A percentile compares a stretch with the other conserved stretches of the same genome.
These are phyloP conservation scores for Epinephelus cyanopodus DNA, from an alignment of 2,113 vertebrate genomes.

Conservation along the genomic window DNA sequence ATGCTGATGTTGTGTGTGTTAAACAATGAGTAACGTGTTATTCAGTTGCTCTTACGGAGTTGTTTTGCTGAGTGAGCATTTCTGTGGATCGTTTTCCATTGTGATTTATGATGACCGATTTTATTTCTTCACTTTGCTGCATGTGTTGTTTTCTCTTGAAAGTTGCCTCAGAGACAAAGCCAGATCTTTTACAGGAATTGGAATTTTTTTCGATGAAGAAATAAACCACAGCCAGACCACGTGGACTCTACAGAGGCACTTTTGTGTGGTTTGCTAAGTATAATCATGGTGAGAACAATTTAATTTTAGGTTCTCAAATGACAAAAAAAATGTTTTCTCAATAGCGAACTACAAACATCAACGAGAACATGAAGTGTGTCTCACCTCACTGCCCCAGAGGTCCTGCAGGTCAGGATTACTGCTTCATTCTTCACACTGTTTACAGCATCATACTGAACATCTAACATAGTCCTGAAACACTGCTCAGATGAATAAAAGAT, in stretches of 20 bases:
- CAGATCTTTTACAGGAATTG: background rate
- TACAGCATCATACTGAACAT: background rate
- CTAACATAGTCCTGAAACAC: background rate
- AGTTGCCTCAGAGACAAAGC: background rate
- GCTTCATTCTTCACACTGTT: background rate
- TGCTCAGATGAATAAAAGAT: background rate
- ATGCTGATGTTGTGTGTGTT: background rate
- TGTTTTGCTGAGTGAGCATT: background rate
- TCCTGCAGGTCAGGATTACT: constrained; percentile 48
- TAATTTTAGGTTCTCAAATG: background rate
- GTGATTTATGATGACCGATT: background rate
- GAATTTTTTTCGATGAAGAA: too few relatives aligned
- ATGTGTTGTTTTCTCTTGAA: background rate
- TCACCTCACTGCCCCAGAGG: constrained; percentile 70
- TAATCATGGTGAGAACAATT: too few relatives aligned
- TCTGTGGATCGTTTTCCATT: background rate
- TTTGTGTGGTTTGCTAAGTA: background rate
- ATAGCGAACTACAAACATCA: background rate
- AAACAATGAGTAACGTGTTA: too few relatives aligned
- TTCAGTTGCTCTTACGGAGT: background rate
- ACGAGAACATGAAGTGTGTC: background rate
- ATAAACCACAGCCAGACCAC: background rate
- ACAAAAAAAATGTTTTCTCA: background rate
- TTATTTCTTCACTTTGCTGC: background rate
- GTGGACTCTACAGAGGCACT: background rate